These are phyloP conservation scores for Rhagonycha lutea DNA, from an alignment of 2,888 invertebrate genomes.

Conservation along the genomic window DNA sequence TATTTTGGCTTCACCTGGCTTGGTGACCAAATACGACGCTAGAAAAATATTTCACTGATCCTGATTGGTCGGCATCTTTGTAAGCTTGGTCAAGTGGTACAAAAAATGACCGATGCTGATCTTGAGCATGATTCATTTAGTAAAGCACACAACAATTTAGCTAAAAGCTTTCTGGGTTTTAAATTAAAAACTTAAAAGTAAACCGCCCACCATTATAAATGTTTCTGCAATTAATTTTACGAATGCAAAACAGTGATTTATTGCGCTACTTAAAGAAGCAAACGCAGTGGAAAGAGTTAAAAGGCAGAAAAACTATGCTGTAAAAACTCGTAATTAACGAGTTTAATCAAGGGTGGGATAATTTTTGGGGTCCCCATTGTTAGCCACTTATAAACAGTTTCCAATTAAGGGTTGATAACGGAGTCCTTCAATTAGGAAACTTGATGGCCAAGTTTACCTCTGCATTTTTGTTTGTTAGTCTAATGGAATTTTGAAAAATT, in stretches of 20 bases:
- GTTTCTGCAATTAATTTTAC: constrained; percentile 21
- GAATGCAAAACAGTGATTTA: constrained; percentile 19
- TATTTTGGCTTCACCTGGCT: no score
- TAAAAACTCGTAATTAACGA: neutral
- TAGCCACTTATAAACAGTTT: neutral
- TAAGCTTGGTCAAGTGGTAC: neutral
- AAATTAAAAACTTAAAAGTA: constrained; percentile 21
- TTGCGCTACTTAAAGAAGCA: constrained; percentile 5
- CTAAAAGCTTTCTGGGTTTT: neutral
- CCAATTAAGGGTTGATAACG: neutral
- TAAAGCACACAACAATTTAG: neutral
- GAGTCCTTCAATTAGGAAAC: neutral
- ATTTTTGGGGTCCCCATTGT: neutral
- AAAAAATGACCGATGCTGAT: neutral
- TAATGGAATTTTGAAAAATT: neutral
- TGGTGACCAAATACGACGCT: neutral
- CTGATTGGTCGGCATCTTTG: neutral
- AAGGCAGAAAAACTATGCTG: neutral
- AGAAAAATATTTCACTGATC: neutral
- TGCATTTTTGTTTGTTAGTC: neutral
- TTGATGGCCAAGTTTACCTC: neutral
- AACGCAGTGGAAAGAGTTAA: neutral
- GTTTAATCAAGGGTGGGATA: neutral
- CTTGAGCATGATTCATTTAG: neutral
- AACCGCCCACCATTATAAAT: neutral